phyloP scores from a whole-genome alignment of 2,797 vertebrate genomes.

The Hippoglossus hippoglossus region DNA sequence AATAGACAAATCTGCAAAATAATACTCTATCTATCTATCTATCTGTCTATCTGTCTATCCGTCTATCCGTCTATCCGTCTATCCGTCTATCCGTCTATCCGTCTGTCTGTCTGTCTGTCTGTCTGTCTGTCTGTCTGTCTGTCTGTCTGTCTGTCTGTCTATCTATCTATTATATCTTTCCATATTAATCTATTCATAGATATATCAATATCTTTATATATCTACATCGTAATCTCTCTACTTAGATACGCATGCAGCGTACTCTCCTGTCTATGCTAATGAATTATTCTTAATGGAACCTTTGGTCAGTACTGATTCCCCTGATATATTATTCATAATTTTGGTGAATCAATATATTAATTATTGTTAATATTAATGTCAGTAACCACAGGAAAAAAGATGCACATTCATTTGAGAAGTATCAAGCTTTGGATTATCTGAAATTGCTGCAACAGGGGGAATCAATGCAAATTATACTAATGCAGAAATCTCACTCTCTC shows the following conservation, averaged over 20 bases:
- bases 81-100: too few relatives aligned
- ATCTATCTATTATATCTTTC: too few relatives aligned
- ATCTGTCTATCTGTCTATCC: constrained; percentile 26
- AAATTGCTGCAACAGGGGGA: too few relatives aligned
- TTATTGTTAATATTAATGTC: too few relatives aligned
- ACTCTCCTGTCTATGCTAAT: neutral
- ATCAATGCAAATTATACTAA: neutral
- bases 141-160: neutral
- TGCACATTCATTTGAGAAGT: neutral
- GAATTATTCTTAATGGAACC: neutral
- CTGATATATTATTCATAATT: neutral
- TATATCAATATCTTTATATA: too few relatives aligned
- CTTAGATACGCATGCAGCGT: neutral
- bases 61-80: constrained; percentile 3
- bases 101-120: too few relatives aligned
- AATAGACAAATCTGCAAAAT: neutral
- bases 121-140: too few relatives aligned
- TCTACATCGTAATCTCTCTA: too few relatives aligned
- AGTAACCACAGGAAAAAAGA: too few relatives aligned
- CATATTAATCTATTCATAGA: too few relatives aligned
- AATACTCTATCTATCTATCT: constrained; percentile 23
- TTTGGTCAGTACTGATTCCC: neutral
- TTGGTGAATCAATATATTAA: too few relatives aligned
- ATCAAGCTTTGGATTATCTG: too few relatives aligned
- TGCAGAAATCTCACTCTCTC: neutral